Base-by-base conservation (phyloP, 35 echinoderm and acorn worm genomes). In the Diadema setosum region DNA sequence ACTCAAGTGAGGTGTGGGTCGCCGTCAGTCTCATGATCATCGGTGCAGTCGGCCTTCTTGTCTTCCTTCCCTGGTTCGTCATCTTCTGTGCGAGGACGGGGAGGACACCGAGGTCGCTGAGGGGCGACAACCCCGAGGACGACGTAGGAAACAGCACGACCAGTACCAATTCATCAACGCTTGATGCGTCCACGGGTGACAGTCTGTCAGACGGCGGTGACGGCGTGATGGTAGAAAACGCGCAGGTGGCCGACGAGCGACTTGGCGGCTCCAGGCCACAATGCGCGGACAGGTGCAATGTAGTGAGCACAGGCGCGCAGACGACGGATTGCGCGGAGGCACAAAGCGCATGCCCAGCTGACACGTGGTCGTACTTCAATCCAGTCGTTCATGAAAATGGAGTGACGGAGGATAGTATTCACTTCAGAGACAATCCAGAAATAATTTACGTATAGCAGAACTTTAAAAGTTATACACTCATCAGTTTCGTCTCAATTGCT, bases 51-150 rank as follows among this genome's bases (percentile, higher is more conserved):
- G 91, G 91, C 43, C 37, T 93, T 26, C 27, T 65, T 42, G n/a
- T 57, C 16, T 93, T 93, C 76, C 35, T 93, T 25, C 65, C 78
- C 20, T 88, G 91, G 91, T 83, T 93, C 27, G 18, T 74, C 58
- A 32, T 42, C 29, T 87, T 87, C 85, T 87, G 85, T 48, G 21
- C 34, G 27, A 39, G 59, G 21, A 49, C 64, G 61, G 43, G 42
- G 5, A 87, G 64, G 64, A 78, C 73, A 11, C 73, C 73, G 35
- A 78, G 73, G 36, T 2, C 73, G 40, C n/a, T n/a, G n/a, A n/a
- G n/a, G n/a, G 37, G 27, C 27, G 37, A 34, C 35, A 78, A 24
- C 14, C 73, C 27, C 1, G 40, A 78, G 35, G 37, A 41, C 73
- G 39, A 78, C 73, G 7, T n/a, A 34, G 73, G 73, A 78, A 35